phyloP scores from a whole-genome alignment of 2,888 invertebrate species.

The Synergus japonicus region DNA sequence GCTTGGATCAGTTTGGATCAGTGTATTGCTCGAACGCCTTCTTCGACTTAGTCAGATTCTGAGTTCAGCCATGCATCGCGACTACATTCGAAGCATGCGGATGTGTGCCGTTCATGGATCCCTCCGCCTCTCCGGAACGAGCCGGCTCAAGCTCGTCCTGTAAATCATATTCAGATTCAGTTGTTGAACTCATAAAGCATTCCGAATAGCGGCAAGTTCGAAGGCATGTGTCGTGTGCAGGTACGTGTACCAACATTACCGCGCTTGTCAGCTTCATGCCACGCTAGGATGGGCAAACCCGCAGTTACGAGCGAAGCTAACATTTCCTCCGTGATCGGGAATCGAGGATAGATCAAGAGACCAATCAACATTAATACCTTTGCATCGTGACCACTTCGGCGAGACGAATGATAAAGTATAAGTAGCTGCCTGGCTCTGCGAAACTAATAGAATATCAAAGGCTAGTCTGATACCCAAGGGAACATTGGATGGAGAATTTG shows the following conservation, averaged over 20 bases:
- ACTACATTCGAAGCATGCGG: slow-evolving; percentile 56
- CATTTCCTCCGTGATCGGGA: slow-evolving; percentile 24
- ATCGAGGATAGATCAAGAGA: slow-evolving; percentile 15
- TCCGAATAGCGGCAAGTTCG: slow-evolving; percentile 53
- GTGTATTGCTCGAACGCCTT: slow-evolving; percentile 48
- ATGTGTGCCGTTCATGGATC: slow-evolving; percentile 46
- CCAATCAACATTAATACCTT: slow-evolving; percentile 33
- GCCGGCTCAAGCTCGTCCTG: slow-evolving; percentile 54
- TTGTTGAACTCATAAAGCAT: slow-evolving; percentile 63
- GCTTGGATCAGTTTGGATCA: not conserved
- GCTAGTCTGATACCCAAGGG: not conserved
- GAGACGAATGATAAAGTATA: slow-evolving; percentile 15
- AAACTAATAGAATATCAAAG: not conserved
- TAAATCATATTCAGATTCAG: slow-evolving; percentile 70
- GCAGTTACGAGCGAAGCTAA: slow-evolving; percentile 23
- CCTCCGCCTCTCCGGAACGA: slow-evolving; percentile 50
- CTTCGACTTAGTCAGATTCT: slow-evolving; percentile 49
- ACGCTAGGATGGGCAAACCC: slow-evolving; percentile 1
- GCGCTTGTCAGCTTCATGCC: slow-evolving; percentile 7
- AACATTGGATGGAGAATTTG: not conserved
- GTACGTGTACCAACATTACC: not conserved
- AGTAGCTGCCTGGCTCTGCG: not conserved
- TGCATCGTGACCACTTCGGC: not conserved
- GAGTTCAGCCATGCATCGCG: slow-evolving; percentile 59
- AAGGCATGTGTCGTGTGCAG: slow-evolving; percentile 48